Base-by-base conservation (phyloP, 2,888 invertebrate genomes). In the Atrina japonica region DNA sequence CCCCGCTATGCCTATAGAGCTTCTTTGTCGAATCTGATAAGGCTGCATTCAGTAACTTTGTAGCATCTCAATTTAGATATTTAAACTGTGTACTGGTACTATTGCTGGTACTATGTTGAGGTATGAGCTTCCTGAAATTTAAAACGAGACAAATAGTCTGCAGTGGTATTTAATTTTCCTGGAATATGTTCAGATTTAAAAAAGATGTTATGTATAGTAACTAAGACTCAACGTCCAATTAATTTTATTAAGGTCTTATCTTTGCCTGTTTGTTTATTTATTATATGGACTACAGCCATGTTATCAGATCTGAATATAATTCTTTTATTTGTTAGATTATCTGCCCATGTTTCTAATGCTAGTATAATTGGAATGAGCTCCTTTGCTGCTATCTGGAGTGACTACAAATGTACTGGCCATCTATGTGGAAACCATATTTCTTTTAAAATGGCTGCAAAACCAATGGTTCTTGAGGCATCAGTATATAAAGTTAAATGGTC, bases 281-380 rank as follows among this genome's bases (percentile, higher is more conserved):
- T 63, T 14, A 65, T 47, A 29, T 65, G 21, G 3, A 71, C 65
- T 1, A 67, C 56, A 21, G 59, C 58, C 23, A 18, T 16, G 64
- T 75, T 75, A 21, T 71, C 75, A 41, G 61, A 64, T 18, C 67
- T 40, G 49, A 75, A 69, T 27, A 72, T n/a, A 18, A 75, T 63
- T 58, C 59, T 75, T 25, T 72, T 59, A 49, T 59, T 67, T 5
- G 45, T 11, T 25, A 74, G 23, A 21, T 29, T 40, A 14, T 49
- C 6, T 3, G 66, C 74, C 70, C 74, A 70, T 11, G 60, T 49
- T 60, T 74, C 70, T 2, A 74, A 18, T n/a, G 70, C 53, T 7
- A 70, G 3, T 1, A 74, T 64, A 53, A 67, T 70, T 11, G 70
- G 66, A 23, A 66, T 70, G 1, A 69, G 30, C 45, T 69, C 68